Conservation (phyloP, 1,140 invertebrate species). For the Reticulitermes speratus region DNA sequence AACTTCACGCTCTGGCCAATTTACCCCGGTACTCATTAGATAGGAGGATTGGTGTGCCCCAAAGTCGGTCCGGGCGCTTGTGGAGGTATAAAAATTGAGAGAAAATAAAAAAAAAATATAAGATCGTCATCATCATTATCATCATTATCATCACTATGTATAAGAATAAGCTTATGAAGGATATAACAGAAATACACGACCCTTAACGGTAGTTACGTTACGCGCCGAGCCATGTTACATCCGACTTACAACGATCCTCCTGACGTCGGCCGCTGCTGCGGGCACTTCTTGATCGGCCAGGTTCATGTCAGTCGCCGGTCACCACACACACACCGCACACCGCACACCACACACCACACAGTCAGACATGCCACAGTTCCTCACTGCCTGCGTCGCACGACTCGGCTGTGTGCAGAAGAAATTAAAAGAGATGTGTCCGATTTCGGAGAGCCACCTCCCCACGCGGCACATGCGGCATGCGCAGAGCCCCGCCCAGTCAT, state of each 20-base stretch:
- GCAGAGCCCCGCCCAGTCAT: not conserved
- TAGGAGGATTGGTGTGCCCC: too few species aligned
- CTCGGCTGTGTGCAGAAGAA: not conserved
- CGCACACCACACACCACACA: not conserved
- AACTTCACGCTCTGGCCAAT: too few species aligned
- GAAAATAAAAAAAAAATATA: too few species aligned
- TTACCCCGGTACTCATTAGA: too few species aligned
- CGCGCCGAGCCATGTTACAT: too few species aligned
- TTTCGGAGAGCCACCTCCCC: not conserved
- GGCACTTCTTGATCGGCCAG: not conserved
- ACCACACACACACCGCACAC: not conserved
- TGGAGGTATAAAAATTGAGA: too few species aligned
- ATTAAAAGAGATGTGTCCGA: not conserved
- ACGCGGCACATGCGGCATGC: not conserved
- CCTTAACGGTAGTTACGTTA: too few species aligned
- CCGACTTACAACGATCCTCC: not conserved
- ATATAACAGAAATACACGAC: too few species aligned
- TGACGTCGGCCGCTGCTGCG: not conserved
- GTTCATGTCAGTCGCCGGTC: not conserved
- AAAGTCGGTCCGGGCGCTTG: too few species aligned
- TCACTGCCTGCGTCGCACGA: not conserved
- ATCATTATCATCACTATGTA: too few species aligned
- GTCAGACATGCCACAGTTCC: not conserved
- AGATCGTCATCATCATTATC: too few species aligned
- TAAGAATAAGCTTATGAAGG: too few species aligned